Conservation (phyloP, 2,113 vertebrate species). For the Okapia johnstoni region DNA sequence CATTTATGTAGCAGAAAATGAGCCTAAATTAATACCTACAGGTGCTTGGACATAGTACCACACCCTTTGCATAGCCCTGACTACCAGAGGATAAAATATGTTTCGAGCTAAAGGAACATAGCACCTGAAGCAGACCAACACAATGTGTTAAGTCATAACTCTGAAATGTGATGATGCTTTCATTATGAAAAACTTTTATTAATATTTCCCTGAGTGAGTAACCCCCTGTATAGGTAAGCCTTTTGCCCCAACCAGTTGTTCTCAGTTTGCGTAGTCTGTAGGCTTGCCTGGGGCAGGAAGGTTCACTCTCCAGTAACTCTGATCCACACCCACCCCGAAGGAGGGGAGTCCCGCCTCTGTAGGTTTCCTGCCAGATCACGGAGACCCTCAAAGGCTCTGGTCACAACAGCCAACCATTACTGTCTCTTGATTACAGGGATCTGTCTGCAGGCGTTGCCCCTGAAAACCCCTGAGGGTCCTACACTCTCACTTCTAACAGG, state of each 20-base stretch:
- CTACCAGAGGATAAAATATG: neutral
- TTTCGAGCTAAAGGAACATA: neutral
- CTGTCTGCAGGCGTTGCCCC: neutral
- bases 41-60: neutral
- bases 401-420: neutral
- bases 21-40: neutral
- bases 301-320: neutral
- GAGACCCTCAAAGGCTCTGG: neutral
- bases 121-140: neutral
- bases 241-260: neutral
- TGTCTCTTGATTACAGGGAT: neutral
- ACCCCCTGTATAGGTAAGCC: neutral
- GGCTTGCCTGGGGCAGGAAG: neutral
- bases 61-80: neutral
- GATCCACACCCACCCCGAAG: neutral
- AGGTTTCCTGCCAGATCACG: neutral
- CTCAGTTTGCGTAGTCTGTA: neutral
- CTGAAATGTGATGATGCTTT: neutral
- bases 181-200: neutral
- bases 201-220: slow-evolving; percentile 7
- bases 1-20: neutral
- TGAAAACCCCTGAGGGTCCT: neutral
- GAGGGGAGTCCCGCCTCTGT: neutral
- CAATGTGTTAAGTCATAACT: neutral
- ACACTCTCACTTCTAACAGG: neutral